These are phyloP conservation scores for Aradophagus sp. DNA, from an alignment of 1,140 invertebrate species.

Conservation along the genomic window DNA sequence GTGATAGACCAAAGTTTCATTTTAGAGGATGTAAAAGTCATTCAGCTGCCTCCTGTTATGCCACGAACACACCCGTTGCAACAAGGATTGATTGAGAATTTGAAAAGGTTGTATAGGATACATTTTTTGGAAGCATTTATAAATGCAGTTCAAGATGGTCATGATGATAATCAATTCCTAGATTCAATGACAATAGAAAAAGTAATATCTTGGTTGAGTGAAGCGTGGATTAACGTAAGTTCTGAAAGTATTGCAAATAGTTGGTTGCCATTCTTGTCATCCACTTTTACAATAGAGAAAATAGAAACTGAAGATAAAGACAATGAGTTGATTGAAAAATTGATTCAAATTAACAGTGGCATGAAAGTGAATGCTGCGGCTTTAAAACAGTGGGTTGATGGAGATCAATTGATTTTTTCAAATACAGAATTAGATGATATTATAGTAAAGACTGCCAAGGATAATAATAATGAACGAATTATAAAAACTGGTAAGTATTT, in stretches of 20 bases:
- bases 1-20: slow-evolving; percentile 28
- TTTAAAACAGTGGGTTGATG: slow-evolving; percentile 16
- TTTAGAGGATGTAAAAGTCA: slow-evolving; percentile 55
- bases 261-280: slow-evolving; percentile 16
- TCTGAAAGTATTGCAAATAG: slow-evolving; percentile 16
- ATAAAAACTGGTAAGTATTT: slow-evolving; percentile 1
- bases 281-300: background rate
- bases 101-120: slow-evolving; percentile 20
- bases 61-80: slow-evolving; percentile 67
- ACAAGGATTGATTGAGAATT: slow-evolving; percentile 50
- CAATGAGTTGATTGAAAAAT: background rate
- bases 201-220: slow-evolving; percentile 2
- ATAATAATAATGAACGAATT: slow-evolving; percentile 5
- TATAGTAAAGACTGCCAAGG: slow-evolving; percentile 7
- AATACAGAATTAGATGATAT: slow-evolving; percentile 23
- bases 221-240: slow-evolving; percentile 15
- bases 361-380: background rate
- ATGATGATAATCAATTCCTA: background rate
- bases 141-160: background rate
- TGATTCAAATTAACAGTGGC: background rate
- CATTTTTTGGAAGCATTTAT: slow-evolving; percentile 2
- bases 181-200: background rate
- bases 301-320: slow-evolving; percentile 1
- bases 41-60: slow-evolving; percentile 70
- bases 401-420: slow-evolving; percentile 15